Base-by-base conservation (phyloP, 1,140 invertebrate genomes). In the Pogonomyrmex barbatus region DNA sequence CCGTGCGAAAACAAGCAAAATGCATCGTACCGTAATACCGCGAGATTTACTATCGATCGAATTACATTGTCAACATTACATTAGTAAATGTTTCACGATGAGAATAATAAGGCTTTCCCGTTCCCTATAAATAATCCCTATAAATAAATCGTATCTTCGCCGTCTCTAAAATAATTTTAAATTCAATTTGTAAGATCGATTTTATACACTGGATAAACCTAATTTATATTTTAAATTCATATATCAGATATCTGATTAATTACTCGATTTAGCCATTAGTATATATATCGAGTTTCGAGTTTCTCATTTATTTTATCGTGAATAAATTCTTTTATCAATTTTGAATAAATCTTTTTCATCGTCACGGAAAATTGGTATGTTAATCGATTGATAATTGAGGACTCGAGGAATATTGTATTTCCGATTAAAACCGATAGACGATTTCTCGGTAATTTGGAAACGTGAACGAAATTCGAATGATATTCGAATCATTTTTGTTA, bases 11-110 rank as follows among this genome's bases (percentile, higher is more conserved):
- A 62, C 47, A 67, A 79, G 47, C 33, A 79, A 79, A 79, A 79
- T 54, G 77, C 77, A 79, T 54, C 77, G 77, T 79, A 79, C 60
- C 60, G 76, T 65, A 79, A 79, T 79, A 12, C 62, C 77, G 62
- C n/a, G 30, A 67, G 77, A 79, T 68, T 79, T 79, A 81, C 36
- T 45, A 56, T 81, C 63, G 50, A 12, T 12, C n/a, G 8, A 33
- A 79, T 33, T 54, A 30, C 4, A 4, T 30, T 62, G 50, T 70
- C 33, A 56, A 24, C 24, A 24, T 24, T 24, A 24, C 24, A 24
- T 24, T 33, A 42, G 50, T 9, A 70, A 81, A 70, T 68, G 36
- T 79, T 78, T 65, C 52, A 52, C n/a, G 56, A 81, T 70, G 14
- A 65, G 68, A 33, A 68, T 36, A 56, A 2, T 30, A 70, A 81